phyloP scores from a whole-genome alignment of 2,888 invertebrate species.

The Acanthoscelides obtectus region DNA sequence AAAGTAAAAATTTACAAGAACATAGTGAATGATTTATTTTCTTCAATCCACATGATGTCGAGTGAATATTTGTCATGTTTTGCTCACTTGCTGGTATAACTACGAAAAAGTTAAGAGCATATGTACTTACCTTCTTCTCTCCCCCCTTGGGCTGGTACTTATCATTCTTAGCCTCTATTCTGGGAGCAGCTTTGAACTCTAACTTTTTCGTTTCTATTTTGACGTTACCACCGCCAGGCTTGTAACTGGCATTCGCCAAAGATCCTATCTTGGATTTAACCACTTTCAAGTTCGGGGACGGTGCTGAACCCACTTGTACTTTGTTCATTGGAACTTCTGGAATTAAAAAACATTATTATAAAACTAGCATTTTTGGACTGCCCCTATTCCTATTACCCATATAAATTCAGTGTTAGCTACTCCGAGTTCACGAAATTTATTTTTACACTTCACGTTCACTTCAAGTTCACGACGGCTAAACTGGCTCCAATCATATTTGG shows the following conservation, averaged over 20 bases:
- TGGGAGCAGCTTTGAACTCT: conserved; percentile 78
- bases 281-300: conserved; percentile 86
- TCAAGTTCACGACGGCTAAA: no score
- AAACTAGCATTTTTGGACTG: no score
- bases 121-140: conserved; percentile 73
- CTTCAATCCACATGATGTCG: no score
- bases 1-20: no score
- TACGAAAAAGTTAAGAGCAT: neutral
- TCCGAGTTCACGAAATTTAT: no score
- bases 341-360: no score
- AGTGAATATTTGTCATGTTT: neutral
- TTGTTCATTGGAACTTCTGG: conserved; percentile 88
- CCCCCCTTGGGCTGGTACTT: conserved; percentile 82
- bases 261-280: conserved; percentile 93
- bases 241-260: conserved; percentile 82
- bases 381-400: no score
- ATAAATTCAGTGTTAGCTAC: no score
- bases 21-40: no score
- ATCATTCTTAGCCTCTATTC: conserved; percentile 89
- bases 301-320: conserved; percentile 85
- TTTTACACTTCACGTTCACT: no score
- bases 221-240: conserved; percentile 82
- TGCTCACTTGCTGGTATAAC: neutral
- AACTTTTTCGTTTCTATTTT: conserved; percentile 85
- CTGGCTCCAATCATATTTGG: no score